phyloP scores from a whole-genome alignment of 53 echinoderm and acorn worm genomes.

The Crossaster papposus region DNA sequence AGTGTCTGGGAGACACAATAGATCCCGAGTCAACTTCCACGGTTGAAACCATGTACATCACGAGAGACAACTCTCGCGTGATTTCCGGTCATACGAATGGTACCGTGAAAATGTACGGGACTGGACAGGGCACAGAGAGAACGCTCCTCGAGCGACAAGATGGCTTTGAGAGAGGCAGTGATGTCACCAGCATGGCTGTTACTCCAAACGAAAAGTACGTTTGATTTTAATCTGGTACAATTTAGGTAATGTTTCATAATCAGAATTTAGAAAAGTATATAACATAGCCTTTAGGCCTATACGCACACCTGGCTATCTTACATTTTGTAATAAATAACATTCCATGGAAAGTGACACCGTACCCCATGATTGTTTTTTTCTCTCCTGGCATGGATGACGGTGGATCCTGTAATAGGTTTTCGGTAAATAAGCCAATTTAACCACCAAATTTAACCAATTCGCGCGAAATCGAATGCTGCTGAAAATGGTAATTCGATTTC shows the following conservation, averaged over 20 bases:
- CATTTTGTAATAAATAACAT: no score
- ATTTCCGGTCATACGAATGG: slow-evolving; percentile 42
- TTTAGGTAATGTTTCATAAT: background rate
- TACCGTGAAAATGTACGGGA: slow-evolving; percentile 29
- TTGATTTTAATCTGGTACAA: background rate
- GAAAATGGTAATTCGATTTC: no score
- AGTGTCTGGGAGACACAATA: slow-evolving; percentile 10
- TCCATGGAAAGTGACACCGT: no score
- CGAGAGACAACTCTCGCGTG: slow-evolving; percentile 43
- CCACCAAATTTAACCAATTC: no score
- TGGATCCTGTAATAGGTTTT: no score
- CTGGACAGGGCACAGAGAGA: slow-evolving; percentile 33
- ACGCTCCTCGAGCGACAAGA: slow-evolving; percentile 17
- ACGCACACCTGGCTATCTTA: no score
- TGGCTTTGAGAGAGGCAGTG: background rate
- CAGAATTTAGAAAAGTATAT: background rate
- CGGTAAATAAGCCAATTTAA: no score
- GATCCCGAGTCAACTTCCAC: slow-evolving; percentile 45
- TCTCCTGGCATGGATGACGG: no score
- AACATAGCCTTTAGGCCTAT: no score
- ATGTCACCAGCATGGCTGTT: slow-evolving; percentile 21
- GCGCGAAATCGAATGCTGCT: no score
- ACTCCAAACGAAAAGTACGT: slow-evolving; percentile 51
- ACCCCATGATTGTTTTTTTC: no score
- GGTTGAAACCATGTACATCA: slow-evolving; percentile 25